A percentile compares a stretch with the other conserved stretches of the same genome.
Conservation (phyloP, 2,797 vertebrate genomes). For the Salmo trutta region DNA sequence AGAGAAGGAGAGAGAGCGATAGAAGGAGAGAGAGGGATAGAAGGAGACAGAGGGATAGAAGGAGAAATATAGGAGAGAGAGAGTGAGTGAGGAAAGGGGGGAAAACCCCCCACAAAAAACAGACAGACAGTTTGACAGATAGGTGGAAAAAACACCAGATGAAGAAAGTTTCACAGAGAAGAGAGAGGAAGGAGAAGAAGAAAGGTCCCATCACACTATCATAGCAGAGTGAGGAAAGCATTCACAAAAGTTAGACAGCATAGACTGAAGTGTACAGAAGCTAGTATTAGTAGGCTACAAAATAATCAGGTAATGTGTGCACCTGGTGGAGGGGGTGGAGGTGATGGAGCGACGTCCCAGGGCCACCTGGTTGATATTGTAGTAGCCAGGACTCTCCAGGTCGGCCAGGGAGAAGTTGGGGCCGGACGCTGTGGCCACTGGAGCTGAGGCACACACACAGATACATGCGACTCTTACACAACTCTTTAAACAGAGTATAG, state of each 20-base stretch:
- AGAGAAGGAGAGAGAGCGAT: conserved; percentile 5
- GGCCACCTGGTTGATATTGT: conserved; percentile 95
- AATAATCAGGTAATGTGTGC: conserved; percentile 19
- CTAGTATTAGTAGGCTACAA: not conserved
- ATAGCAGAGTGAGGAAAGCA: conserved; percentile 56
- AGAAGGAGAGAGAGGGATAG: conserved; percentile 27
- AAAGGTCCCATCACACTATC: conserved; percentile 47
- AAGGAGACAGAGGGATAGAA: conserved; percentile 22
- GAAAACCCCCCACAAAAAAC: conserved; percentile 16
- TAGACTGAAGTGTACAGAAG: conserved; percentile 40
- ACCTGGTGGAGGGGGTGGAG: conserved; percentile 92
- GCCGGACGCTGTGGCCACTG: conserved; percentile 90
- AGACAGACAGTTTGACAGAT: conserved; percentile 28
- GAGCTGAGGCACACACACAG: conserved; percentile 71
- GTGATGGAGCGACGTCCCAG: conserved; percentile 91
- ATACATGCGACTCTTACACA: not conserved
- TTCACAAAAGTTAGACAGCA: conserved; percentile 26
- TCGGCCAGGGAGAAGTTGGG: conserved; percentile 96
- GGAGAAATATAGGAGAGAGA: conserved; percentile 22
- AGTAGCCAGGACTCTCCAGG: conserved; percentile 94
- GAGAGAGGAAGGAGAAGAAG: conserved; percentile 42
- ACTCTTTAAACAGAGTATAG: not conserved
- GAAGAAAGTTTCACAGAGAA: conserved; percentile 13
- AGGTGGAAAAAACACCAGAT: conserved; percentile 13
- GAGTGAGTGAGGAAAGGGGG: conserved; percentile 17